A percentile compares a stretch with the other conserved stretches of the same genome.
Evolutionary conservation across 35 echinoderm and acorn worm genomes (phyloP).

Genomic region (Strongylocentrotus purpuratus): DNA sequence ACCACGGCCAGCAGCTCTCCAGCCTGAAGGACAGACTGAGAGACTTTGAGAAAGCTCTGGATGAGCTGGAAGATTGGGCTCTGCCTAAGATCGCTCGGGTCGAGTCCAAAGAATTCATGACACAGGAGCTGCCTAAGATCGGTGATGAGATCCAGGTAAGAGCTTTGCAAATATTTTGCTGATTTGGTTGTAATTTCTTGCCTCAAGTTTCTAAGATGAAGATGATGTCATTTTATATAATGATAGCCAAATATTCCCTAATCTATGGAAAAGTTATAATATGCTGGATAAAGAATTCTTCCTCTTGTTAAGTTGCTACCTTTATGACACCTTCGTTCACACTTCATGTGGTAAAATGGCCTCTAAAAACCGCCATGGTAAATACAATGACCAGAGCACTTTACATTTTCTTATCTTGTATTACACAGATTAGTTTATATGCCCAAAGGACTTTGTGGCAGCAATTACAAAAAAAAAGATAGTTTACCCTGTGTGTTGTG

Average conservation of each 20-base stretch:
- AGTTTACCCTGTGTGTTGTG: no score
- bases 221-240: background rate
- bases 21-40: constrained; percentile 63
- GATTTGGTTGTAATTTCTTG: no score
- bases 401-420: no score
- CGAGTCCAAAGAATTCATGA: constrained; percentile 86
- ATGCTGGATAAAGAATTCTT: no score
- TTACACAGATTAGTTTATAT: no score
- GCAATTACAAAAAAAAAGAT: no score
- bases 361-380: no score
- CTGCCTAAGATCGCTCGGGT: constrained; percentile 77
- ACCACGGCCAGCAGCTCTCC: constrained; percentile 70
- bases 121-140: constrained; percentile 70
- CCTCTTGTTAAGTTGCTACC: no score
- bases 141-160: constrained; percentile 84
- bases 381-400: no score
- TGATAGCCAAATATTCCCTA: background rate
- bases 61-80: constrained; percentile 95
- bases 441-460: no score
- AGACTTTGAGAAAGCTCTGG: constrained; percentile 85
- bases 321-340: no score
- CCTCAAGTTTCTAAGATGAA: background rate
- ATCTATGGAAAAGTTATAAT: background rate
- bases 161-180: background rate
- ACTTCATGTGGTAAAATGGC: no score